Evolutionary conservation across 2,113 vertebrate species (phyloP).

Genomic region (Pelobates fuscus): DNA sequence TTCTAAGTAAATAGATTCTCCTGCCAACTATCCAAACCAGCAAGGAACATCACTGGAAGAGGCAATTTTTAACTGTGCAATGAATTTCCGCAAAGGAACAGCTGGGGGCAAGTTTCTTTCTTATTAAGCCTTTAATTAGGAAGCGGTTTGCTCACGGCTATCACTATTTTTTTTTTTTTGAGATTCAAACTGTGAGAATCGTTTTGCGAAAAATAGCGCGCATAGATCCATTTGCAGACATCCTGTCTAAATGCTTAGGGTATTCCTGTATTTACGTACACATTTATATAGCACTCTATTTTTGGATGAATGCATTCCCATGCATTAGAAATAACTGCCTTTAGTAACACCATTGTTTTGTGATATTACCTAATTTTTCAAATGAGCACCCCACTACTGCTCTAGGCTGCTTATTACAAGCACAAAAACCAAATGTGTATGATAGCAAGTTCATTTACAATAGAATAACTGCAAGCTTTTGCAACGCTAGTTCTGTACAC

Average conservation of each 20-base stretch:
- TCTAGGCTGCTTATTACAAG: no score
- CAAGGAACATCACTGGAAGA: slow-evolving; percentile 17
- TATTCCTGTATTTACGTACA: not conserved
- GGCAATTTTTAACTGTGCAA: not conserved
- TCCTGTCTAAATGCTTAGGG: not conserved
- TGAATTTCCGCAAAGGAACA: slow-evolving; percentile 17
- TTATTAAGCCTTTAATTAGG: not conserved
- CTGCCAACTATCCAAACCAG: slow-evolving; percentile 19
- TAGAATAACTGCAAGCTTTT: no score
- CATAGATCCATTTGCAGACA: not conserved
- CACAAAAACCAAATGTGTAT: no score
- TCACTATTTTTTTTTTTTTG: no score
- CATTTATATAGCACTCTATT: not conserved
- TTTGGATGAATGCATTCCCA: not conserved
- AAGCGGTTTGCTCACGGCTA: not conserved
- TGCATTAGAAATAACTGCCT: no score
- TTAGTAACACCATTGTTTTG: no score
- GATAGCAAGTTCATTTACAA: no score
- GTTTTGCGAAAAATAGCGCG: not conserved
- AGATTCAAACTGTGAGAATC: slow-evolving; percentile 11
- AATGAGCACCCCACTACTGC: no score
- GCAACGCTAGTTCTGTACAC: no score
- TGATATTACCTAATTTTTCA: no score
- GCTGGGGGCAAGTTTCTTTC: slow-evolving; percentile 10
- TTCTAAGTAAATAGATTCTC: slow-evolving; percentile 10